phyloP scores from a whole-genome alignment of 2,797 vertebrate genomes.

The Peromyscus aztecus region DNA sequence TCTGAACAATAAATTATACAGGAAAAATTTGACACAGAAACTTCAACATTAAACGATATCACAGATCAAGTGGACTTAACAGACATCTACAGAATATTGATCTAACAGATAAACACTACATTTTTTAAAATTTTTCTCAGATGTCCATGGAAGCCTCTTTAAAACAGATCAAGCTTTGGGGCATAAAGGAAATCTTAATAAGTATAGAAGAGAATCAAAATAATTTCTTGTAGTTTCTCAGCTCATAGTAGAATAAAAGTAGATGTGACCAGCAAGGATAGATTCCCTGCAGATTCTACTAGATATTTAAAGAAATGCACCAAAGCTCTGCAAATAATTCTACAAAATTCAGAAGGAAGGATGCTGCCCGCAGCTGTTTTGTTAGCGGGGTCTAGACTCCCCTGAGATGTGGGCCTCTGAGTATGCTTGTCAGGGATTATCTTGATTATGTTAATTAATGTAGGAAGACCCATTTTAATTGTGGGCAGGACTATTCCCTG shows the following conservation, averaged over 20 bases:
- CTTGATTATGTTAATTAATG: background rate
- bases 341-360: background rate
- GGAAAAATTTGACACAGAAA: background rate
- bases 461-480: background rate
- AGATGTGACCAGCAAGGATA: background rate
- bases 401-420: background rate
- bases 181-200: background rate
- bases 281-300: background rate
- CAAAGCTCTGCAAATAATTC: background rate
- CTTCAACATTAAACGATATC: background rate
- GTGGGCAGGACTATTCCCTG: background rate
- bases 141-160: background rate
- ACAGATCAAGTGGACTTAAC: background rate
- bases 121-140: too few species aligned
- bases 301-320: background rate
- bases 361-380: background rate
- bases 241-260: background rate
- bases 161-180: background rate
- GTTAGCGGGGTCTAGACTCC: background rate
- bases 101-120: background rate
- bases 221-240: background rate
- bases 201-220: background rate
- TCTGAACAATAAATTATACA: background rate
- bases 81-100: background rate
- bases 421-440: background rate